phyloP scores from a whole-genome alignment of 2,888 invertebrate species.

The Drosophila atroscutellata region DNA sequence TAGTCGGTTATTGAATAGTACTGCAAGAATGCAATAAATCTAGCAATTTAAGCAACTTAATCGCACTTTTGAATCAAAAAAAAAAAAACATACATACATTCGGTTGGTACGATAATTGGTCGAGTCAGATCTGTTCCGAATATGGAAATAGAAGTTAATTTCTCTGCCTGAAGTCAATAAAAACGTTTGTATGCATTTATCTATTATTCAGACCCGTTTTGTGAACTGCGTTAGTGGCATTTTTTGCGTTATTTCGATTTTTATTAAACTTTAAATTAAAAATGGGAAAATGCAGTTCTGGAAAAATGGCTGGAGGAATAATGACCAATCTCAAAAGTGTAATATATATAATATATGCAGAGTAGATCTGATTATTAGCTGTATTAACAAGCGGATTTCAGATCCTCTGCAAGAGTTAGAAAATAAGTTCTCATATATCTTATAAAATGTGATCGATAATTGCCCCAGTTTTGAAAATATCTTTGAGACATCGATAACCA shows the following conservation, averaged over 20 bases:
- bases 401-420: background rate
- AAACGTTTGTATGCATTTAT: background rate
- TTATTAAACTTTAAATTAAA: background rate
- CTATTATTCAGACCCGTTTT: background rate
- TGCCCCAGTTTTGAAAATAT: background rate
- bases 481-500: background rate
- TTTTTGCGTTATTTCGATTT: background rate
- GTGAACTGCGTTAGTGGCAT: background rate
- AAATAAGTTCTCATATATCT: background rate
- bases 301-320: background rate
- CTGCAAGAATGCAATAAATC: conserved; percentile 61
- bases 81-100: background rate
- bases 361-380: background rate
- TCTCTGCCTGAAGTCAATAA: background rate
- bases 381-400: background rate
- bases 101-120: background rate
- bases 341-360: background rate
- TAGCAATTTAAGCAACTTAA: conserved; percentile 40
- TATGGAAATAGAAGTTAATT: background rate
- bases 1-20: conserved; percentile 38
- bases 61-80: background rate
- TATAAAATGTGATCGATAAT: background rate
- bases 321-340: background rate
- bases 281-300: background rate
- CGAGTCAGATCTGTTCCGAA: background rate